phyloP scores from a whole-genome alignment of 2,888 invertebrate species.

The Microplitis manilae region DNA sequence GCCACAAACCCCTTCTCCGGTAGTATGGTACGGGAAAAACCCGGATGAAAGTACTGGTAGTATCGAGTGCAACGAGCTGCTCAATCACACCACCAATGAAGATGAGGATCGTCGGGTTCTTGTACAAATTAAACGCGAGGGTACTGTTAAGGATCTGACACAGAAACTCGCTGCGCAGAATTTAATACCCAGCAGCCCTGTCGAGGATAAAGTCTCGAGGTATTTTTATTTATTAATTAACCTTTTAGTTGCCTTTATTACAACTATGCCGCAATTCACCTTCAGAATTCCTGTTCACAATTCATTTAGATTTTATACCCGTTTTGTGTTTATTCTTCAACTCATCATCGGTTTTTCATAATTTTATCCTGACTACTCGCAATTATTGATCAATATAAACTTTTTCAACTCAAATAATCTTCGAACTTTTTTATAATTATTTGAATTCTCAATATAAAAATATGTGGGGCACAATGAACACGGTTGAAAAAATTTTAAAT shows the following conservation, averaged over 20 bases:
- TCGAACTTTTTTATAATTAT: too few species aligned
- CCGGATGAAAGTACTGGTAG: slow-evolving; percentile 72
- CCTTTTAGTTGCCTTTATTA: background rate
- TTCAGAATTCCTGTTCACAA: background rate
- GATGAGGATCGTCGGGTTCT: slow-evolving; percentile 77
- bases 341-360: too few species aligned
- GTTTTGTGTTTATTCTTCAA: background rate
- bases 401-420: too few species aligned
- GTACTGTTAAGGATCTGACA: slow-evolving; percentile 90
- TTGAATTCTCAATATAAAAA: too few species aligned
- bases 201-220: slow-evolving; percentile 71
- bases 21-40: slow-evolving; percentile 71
- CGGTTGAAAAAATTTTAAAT: too few species aligned
- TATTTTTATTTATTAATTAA: slow-evolving; percentile 49
- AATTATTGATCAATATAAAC: too few species aligned
- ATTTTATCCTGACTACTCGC: too few species aligned
- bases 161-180: slow-evolving; percentile 86
- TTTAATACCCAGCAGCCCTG: slow-evolving; percentile 74
- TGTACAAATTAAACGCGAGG: slow-evolving; percentile 83
- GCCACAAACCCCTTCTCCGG: background rate
- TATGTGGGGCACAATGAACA: too few species aligned
- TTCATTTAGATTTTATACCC: background rate
- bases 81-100: slow-evolving; percentile 72
- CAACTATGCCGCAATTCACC: background rate
- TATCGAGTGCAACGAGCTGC: slow-evolving; percentile 74